These are phyloP conservation scores for Onychostoma macrolepis DNA, from an alignment of 2,113 vertebrate genomes.

Conservation along the genomic window DNA sequence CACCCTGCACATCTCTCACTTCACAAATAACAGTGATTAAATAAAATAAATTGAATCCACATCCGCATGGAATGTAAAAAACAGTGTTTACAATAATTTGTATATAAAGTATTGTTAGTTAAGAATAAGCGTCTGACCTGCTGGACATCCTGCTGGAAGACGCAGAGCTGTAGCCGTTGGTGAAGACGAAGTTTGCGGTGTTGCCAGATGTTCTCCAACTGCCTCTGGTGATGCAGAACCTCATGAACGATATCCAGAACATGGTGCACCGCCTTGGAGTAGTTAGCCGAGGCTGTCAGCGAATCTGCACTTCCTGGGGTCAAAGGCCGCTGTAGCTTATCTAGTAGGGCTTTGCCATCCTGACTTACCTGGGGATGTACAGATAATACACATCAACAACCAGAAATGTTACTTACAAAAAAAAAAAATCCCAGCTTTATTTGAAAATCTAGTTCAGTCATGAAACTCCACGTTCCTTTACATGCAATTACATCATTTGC, in stretches of 20 bases:
- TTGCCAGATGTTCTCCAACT: conserved; percentile 98
- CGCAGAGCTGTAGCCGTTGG: conserved; percentile 93
- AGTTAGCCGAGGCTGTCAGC: conserved; percentile 92
- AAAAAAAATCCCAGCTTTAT: not conserved
- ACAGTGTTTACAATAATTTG: not conserved
- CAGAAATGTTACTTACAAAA: not conserved
- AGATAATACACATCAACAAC: not conserved
- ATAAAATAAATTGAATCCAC: not conserved
- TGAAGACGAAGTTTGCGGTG: conserved; percentile 97
- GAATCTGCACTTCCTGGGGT: conserved; percentile 94
- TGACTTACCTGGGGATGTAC: conserved; percentile 86
- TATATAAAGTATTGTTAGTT: not conserved
- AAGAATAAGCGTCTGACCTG: conserved; percentile 76
- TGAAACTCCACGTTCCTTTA: not conserved
- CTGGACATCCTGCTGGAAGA: conserved; percentile 97
- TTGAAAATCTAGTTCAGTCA: not conserved
- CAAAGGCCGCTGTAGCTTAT: conserved; percentile 94
- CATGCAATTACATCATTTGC: not conserved
- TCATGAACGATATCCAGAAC: conserved; percentile 96
- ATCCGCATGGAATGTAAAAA: not conserved
- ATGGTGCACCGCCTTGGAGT: conserved; percentile 96
- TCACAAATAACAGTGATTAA: not conserved
- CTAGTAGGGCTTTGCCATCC: conserved; percentile 94
- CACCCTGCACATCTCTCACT: not conserved
- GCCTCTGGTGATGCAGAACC: conserved; percentile 95